Evolutionary conservation across 2,888 invertebrate genomes (phyloP), one percentile per base, ranked within the genome.

Genomic region (Falcaria lacertinaria): DNA sequence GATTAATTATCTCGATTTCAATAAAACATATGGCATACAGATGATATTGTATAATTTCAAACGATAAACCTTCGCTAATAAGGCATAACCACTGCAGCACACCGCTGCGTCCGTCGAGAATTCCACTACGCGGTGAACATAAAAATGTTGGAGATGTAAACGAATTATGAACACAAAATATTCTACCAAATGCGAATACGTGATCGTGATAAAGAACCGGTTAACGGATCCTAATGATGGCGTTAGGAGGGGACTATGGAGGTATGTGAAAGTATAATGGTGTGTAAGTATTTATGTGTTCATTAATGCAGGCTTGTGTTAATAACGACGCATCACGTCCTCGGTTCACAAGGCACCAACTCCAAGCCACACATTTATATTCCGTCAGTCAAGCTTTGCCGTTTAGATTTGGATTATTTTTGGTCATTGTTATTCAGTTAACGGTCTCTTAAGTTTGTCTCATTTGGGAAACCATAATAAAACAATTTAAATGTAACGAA

Each of bases 331-430:
- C 73, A 79, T 86, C 88, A 89, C 89, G 89, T 89, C 81, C 73
- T 65, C 75, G 74, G 87, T 89, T 89, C 89, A 88, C 89, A 89
- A 86, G 84, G 74, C 71, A 74, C 66, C 76, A 76, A 74, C 73
- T 77, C 70, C 73, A 69, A 67, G 64, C 57, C 57, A 61, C 74
- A 65, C 78, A 88, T 89, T 88, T 79, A 80, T 81, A 89, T 89
- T 87, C 88, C 67, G 79, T 73, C 74, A 75, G 77, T 71, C 71
- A 65, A 69, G 71, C 69, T 69, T 65, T 71, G 75, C 73, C 85
- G 84, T 84, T 89, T 87, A 86, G 80, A 89, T 88, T 85, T 88
- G 84, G 89, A 89, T 87, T 88, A 88, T 84, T 76, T 77, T 78
- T 74, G 74, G 72, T 82, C 79, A 84, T 87, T 87, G 83, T 82